Evolutionary conservation across 2,797 vertebrate species (phyloP).

Genomic region (Coilia nasus): DNA sequence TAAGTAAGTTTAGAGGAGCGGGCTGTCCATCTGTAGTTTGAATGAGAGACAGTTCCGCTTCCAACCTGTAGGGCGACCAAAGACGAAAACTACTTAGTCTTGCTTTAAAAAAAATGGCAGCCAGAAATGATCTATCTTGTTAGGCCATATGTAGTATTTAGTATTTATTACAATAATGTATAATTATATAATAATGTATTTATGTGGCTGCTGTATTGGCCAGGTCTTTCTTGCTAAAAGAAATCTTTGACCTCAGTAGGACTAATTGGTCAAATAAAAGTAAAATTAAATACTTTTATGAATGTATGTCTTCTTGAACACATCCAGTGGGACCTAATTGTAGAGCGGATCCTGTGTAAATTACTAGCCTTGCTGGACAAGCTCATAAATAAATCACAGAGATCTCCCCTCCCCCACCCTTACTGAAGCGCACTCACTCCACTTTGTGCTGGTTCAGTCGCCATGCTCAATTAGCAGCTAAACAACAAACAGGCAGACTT

Average conservation of each 20-base stretch:
- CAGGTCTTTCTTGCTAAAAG: background rate
- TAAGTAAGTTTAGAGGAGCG: no score
- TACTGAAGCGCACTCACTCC: background rate
- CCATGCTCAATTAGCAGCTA: background rate
- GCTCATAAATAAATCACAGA: conserved; percentile 28
- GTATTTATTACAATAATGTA: no score
- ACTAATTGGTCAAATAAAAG: no score
- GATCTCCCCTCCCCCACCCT: conserved; percentile 32
- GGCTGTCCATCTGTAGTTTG: no score
- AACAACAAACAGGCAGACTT: conserved; percentile 12
- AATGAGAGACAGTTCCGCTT: no score
- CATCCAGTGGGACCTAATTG: background rate
- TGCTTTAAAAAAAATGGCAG: no score
- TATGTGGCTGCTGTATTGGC: background rate
- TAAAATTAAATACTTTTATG: background rate
- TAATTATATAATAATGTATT: background rate
- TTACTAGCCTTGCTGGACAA: conserved; percentile 10
- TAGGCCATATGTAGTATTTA: no score
- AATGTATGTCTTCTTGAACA: background rate
- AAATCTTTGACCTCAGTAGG: background rate
- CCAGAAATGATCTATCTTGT: no score
- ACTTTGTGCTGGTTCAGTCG: conserved; percentile 15
- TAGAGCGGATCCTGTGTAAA: background rate
- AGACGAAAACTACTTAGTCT: no score
- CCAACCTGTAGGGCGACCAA: no score